Conservation (phyloP, 2,797 vertebrate species). For the Rhabdomys pumilio region DNA sequence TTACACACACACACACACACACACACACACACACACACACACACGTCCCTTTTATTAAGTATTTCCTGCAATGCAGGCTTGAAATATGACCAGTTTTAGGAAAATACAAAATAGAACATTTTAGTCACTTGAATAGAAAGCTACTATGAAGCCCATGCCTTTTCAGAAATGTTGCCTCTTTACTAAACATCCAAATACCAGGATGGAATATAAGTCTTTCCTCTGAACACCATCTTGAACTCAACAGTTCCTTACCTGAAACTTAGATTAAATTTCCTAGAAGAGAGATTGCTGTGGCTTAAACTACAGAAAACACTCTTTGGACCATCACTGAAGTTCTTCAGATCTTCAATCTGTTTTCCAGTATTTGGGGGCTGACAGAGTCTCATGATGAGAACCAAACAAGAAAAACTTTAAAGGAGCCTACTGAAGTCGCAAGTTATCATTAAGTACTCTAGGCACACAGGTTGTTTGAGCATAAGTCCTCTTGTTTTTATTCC, state of each 20-base stretch:
- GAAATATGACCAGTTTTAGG: slow-evolving; percentile 71
- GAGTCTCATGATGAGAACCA: not conserved
- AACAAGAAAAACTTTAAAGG: not conserved
- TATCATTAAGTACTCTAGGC: slow-evolving; percentile 4
- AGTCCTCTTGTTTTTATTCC: not conserved
- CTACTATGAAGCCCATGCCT: not conserved
- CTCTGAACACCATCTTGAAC: slow-evolving; percentile 1
- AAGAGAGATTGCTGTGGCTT: not conserved
- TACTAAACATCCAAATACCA: slow-evolving; percentile 9
- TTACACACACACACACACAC: not conserved
- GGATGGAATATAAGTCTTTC: slow-evolving; percentile 29
- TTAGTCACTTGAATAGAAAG: slow-evolving; percentile 59
- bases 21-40: not conserved
- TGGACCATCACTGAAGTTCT: not conserved
- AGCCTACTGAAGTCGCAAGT: not conserved
- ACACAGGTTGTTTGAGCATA: not conserved
- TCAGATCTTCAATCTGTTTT: slow-evolving; percentile 53
- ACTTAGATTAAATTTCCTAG: slow-evolving; percentile 52
- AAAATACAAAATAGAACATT: slow-evolving; percentile 53
- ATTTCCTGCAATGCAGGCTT: slow-evolving; percentile 66
- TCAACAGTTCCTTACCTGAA: not conserved
- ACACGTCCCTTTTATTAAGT: slow-evolving; percentile 72
- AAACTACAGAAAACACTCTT: slow-evolving; percentile 19
- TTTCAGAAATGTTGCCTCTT: slow-evolving; percentile 50
- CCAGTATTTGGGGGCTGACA: not conserved